Evolutionary conservation across 2,888 invertebrate species (phyloP).

Genomic region (Drosophila siamana): DNA sequence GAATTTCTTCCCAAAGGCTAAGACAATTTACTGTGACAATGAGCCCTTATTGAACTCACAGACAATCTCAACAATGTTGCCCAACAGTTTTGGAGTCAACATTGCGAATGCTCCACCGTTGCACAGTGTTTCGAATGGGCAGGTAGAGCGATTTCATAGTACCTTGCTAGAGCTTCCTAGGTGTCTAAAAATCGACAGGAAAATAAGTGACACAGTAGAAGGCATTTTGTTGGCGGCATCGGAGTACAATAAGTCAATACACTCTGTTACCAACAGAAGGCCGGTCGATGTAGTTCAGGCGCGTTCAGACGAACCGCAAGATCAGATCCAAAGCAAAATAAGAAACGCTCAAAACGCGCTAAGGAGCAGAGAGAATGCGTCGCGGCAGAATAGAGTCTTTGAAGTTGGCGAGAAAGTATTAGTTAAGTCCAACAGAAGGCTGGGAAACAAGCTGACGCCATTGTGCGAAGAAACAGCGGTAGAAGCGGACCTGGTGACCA

Average conservation of each 20-base stretch:
- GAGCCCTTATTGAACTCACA: constrained; percentile 5
- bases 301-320: constrained; percentile 14
- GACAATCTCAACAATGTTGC: background rate
- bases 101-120: background rate
- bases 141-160: constrained; percentile 8
- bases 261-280: constrained; percentile 18
- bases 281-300: constrained; percentile 14
- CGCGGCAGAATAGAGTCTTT: constrained; percentile 22
- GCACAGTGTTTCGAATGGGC: background rate
- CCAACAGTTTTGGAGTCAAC: background rate
- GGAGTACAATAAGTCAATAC: constrained; percentile 28
- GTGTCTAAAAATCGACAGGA: constrained; percentile 19
- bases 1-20: constrained; percentile 22
- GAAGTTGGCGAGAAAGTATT: constrained; percentile 17
- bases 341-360: constrained; percentile 13
- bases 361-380: constrained; percentile 16
- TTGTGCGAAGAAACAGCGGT: constrained; percentile 19
- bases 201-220: constrained; percentile 24
- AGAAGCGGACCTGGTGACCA: constrained; percentile 25
- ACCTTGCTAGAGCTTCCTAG: constrained; percentile 1
- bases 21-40: constrained; percentile 30
- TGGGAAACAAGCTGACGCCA: constrained; percentile 29
- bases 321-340: constrained; percentile 8
- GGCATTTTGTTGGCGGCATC: constrained; percentile 9
- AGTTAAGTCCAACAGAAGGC: constrained; percentile 21